Percentiles rank a stretch among this genome's conserved stretches.
Conservation (phyloP, 1,140 invertebrate species). For the Macrobrachium nipponense region DNA sequence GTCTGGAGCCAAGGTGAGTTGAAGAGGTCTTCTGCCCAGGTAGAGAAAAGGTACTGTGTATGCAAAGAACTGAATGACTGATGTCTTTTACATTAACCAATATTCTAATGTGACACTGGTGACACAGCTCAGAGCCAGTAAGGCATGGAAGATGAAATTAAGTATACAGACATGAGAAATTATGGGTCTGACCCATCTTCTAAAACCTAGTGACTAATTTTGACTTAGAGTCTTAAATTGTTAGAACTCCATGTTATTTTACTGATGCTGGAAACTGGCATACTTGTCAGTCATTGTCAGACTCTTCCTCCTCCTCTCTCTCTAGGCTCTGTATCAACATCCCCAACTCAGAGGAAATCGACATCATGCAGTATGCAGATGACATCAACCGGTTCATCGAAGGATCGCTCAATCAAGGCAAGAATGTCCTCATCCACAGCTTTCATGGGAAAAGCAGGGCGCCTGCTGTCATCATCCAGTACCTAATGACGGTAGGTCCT, state of each 20-base stretch:
- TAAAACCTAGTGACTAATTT: too few species aligned
- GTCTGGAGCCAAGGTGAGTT: too few species aligned
- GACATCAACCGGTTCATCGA: slow-evolving; percentile 37
- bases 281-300: not conserved
- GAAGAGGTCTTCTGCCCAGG: too few species aligned
- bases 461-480: slow-evolving; percentile 19
- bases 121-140: too few species aligned
- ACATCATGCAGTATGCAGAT: slow-evolving; percentile 15
- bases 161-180: not conserved
- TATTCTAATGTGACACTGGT: too few species aligned
- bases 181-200: too few species aligned
- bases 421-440: slow-evolving; percentile 30
- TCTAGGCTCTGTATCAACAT: slow-evolving; percentile 41
- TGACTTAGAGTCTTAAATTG: too few species aligned
- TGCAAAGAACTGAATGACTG: too few species aligned
- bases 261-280: too few species aligned
- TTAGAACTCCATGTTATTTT: too few species aligned
- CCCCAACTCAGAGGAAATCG: not conserved
- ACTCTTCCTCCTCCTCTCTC: not conserved
- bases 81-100: too few species aligned
- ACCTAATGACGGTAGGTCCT: slow-evolving; percentile 29
- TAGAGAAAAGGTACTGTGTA: too few species aligned
- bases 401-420: not conserved
- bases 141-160: not conserved
- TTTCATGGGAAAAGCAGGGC: slow-evolving; percentile 28